Conservation (phyloP, 2,888 invertebrate genomes). For the Autographa gamma region DNA sequence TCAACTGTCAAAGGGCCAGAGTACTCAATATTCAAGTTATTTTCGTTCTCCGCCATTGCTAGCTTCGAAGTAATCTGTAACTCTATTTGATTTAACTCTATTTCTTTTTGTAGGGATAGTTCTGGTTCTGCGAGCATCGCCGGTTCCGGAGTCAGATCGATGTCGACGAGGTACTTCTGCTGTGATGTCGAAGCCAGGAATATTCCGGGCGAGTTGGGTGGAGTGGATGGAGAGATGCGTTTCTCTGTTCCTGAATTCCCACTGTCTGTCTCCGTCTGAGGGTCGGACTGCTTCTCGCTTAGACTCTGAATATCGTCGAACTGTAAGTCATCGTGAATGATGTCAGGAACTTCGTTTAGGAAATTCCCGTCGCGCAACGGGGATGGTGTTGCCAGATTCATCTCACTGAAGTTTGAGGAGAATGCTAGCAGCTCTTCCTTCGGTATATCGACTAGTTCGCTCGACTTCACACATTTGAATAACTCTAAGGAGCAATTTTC, state of each 20-base stretch:
- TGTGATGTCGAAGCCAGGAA: constrained; percentile 80
- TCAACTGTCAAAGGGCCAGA: constrained; percentile 81
- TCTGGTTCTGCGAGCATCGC: constrained; percentile 56
- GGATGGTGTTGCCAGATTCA: constrained; percentile 84
- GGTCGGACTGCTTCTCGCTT: constrained; percentile 72
- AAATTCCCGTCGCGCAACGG: constrained; percentile 84
- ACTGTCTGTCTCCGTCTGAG: constrained; percentile 66
- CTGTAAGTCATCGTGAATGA: constrained; percentile 74
- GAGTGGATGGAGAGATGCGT: constrained; percentile 79
- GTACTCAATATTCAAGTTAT: constrained; percentile 86
- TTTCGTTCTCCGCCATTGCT: constrained; percentile 87
- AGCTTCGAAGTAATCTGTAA: constrained; percentile 84
- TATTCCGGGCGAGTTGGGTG: constrained; percentile 83
- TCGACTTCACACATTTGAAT: constrained; percentile 85
- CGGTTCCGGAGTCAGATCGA: constrained; percentile 69
- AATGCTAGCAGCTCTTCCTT: constrained; percentile 87
- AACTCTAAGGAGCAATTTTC: constrained; percentile 88
- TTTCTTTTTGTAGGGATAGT: constrained; percentile 68
- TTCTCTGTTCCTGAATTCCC: constrained; percentile 76
- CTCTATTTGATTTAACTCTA: constrained; percentile 83
- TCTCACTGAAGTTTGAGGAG: constrained; percentile 88
- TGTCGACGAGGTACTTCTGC: constrained; percentile 79
- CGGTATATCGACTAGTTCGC: constrained; percentile 78
- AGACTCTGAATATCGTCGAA: constrained; percentile 74
- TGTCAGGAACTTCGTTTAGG: constrained; percentile 84